Conservation (phyloP, 2,797 vertebrate species). For the Phoebastria nigripes region DNA sequence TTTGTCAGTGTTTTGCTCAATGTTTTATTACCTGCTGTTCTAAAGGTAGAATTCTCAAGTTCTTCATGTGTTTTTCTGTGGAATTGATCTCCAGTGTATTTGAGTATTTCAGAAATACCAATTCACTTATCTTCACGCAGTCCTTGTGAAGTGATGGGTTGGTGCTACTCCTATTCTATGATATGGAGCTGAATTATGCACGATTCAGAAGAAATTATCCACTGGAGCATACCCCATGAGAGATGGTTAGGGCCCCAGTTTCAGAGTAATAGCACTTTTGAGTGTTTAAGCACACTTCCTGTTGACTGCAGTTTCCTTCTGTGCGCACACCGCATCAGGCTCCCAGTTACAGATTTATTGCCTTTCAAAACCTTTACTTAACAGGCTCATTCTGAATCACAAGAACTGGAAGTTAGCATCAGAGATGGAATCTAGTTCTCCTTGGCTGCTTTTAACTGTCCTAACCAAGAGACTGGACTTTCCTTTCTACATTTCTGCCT, state of each 20-base stretch:
- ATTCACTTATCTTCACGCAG: not conserved
- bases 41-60: not conserved
- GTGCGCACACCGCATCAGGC: not conserved
- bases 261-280: not conserved
- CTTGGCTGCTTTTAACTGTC: not conserved
- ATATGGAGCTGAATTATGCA: not conserved
- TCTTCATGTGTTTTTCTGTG: not conserved
- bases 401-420: not conserved
- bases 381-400: not conserved
- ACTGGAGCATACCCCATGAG: rapidly evolving
- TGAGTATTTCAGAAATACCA: not conserved
- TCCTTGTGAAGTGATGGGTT: not conserved
- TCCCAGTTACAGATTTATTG: not conserved
- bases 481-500: not conserved
- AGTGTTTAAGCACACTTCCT: not conserved
- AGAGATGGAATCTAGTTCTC: not conserved
- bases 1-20: not conserved
- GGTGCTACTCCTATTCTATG: not conserved
- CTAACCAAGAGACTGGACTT: not conserved
- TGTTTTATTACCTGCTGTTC: not conserved
- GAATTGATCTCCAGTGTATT: not conserved
- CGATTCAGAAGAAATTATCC: not conserved
- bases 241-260: not conserved
- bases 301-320: not conserved
- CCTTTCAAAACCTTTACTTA: not conserved